Evolutionary conservation across 2,888 invertebrate genomes (phyloP), one percentile per base, ranked within the genome.

Genomic region (Sericinus montela): DNA sequence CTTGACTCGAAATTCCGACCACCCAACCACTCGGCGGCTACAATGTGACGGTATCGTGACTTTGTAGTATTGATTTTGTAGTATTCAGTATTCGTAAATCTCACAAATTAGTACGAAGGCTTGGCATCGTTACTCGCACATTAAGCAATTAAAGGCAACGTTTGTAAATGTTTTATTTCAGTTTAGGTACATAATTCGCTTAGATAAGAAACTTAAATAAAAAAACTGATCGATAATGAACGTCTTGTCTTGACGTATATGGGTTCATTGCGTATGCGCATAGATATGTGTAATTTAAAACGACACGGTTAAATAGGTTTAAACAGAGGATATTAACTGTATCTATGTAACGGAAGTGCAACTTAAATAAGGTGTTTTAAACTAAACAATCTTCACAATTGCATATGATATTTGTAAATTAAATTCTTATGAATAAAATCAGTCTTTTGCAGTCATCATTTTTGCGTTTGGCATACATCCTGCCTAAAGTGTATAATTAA

Each of bases 181-280:
- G 28, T 46, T 16, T 34, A 19, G 19, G 19, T 19, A 39, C 9
- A 14, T 42, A n/a, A n/a, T n/a, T n/a, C 4, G 5, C 14, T 15
- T 28, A 34, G 13, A 14, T 46, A 46, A 34, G 34, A 34, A 34
- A 40, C 8, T 34, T n/a, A 44, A 43, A 23, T 13, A 35, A 49
- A 34, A 45, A 29, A 40, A 14, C 23, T 19, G 52, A 62, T 59
- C 57, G 61, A 60, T 60, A 60, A 49, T 61, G 53, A 58, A 39
- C 47, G 30, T 51, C 53, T 40, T 34, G 36, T 19, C 23, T 28
- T 19, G 55, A 54, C 63, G 65, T 60, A 80, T 85, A 72, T 76
- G 83, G 85, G 83, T 63, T 81, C 71, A 80, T 83, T 80, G 80
- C 73, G 72, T 80, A 82, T 85, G 86, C 85, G 82, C 86, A 85